A percentile compares a stretch with the other conserved stretches of the same genome.
Evolutionary conservation across 2,113 vertebrate species (phyloP).

Genomic region (Acinonyx jubatus): DNA sequence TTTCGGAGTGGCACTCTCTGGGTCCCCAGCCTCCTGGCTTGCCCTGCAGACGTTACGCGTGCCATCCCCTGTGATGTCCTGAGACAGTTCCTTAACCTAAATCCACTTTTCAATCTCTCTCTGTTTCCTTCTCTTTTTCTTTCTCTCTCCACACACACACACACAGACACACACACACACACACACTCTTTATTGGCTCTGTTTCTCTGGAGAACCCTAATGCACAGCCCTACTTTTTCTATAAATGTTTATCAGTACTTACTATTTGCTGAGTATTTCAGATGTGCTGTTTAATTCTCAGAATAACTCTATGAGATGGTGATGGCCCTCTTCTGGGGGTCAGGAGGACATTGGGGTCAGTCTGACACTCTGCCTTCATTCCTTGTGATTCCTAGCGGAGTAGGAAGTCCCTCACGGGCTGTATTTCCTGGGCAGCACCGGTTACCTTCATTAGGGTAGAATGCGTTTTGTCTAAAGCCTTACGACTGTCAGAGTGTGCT

Average conservation of each 20-base stretch:
- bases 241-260: neutral
- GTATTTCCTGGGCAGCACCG: too few species aligned
- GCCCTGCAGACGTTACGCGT: neutral
- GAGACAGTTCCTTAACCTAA: rapidly evolving
- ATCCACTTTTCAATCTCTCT: neutral
- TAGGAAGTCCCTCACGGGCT: rapidly evolving
- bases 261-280: neutral
- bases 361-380: neutral
- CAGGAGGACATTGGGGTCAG: neutral
- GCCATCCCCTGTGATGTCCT: rapidly evolving
- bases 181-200: neutral
- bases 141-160: neutral
- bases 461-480: neutral
- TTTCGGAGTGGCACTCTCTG: too few species aligned
- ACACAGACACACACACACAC: neutral
- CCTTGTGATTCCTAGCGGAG: rapidly evolving
- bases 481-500: rapidly evolving
- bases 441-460: neutral
- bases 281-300: neutral
- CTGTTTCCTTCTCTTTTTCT: neutral
- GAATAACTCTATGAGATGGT: neutral
- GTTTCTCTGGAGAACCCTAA: neutral
- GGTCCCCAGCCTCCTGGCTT: neutral
- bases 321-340: neutral
- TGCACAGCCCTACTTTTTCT: neutral